phyloP scores from a whole-genome alignment of 2,797 vertebrate genomes.

The Oryzias dopingdopingensis region DNA sequence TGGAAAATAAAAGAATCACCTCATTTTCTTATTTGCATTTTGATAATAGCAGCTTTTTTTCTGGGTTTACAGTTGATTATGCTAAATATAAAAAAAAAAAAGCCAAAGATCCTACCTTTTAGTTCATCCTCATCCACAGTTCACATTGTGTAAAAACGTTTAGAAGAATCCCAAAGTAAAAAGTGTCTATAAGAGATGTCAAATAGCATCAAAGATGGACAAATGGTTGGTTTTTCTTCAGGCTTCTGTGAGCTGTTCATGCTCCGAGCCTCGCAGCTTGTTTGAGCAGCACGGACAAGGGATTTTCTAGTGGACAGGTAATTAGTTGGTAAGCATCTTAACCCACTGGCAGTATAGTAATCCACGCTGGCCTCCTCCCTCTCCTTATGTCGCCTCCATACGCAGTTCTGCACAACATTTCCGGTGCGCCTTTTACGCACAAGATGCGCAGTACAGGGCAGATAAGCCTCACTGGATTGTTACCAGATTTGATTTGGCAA shows the following conservation, averaged over 20 bases:
- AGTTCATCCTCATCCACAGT: too few species aligned
- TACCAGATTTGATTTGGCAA: neutral
- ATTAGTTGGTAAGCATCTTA: constrained; percentile 81
- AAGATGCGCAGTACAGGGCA: constrained; percentile 26
- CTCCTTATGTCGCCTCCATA: constrained; percentile 48
- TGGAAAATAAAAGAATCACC: too few species aligned
- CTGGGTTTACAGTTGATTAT: too few species aligned
- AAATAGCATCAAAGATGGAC: neutral
- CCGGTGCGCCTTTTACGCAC: constrained; percentile 59
- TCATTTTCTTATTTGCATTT: too few species aligned
- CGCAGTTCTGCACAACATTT: constrained; percentile 32
- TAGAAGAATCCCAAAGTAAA: too few species aligned
- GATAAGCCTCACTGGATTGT: neutral
- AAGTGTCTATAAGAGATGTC: too few species aligned
- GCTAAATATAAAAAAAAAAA: too few species aligned
- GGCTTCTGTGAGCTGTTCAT: constrained; percentile 15
- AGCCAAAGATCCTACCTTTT: too few species aligned
- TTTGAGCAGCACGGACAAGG: constrained; percentile 51
- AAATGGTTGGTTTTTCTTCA: neutral
- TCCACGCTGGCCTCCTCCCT: constrained; percentile 62
- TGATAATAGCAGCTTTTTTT: too few species aligned
- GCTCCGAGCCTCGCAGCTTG: constrained; percentile 35
- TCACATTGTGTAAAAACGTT: too few species aligned
- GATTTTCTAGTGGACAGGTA: constrained; percentile 72
- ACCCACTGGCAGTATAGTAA: constrained; percentile 69